Percentiles rank a stretch among this genome's conserved stretches.
phyloP scores from a whole-genome alignment of 1,140 invertebrate genomes.

The Sitophilus oryzae region DNA sequence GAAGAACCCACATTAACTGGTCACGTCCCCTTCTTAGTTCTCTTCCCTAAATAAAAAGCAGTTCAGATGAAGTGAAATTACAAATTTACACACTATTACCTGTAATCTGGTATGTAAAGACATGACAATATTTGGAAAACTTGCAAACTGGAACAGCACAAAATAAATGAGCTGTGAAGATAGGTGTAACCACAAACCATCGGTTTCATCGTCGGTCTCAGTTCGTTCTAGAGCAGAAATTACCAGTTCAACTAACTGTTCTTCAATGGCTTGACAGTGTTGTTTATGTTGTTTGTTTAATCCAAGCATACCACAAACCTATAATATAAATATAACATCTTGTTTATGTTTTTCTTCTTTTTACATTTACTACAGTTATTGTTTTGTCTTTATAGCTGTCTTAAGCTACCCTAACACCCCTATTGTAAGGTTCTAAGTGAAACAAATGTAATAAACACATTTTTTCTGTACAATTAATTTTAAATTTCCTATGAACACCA shows the following conservation, averaged over 20 bases:
- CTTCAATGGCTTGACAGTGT: conserved; percentile 82
- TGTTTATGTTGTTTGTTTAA: conserved; percentile 90
- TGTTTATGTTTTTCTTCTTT: too few relatives aligned
- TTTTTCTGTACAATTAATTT: too few relatives aligned
- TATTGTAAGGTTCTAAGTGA: too few relatives aligned
- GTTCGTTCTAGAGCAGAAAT: conserved; percentile 88
- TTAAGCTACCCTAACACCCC: too few relatives aligned
- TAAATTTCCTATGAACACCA: too few relatives aligned
- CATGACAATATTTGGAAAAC: conserved; percentile 87
- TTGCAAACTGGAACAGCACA: conserved; percentile 89
- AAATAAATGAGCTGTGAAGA: conserved; percentile 95
- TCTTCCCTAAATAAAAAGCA: conserved; percentile 41
- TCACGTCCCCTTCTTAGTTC: conserved; percentile 69
- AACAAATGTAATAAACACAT: too few relatives aligned
- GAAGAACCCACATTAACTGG: conserved; percentile 95
- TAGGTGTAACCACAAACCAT: conserved; percentile 88
- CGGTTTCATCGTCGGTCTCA: conserved; percentile 68
- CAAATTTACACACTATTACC: conserved; percentile 10
- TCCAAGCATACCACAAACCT: conserved; percentile 78
- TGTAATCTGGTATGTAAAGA: conserved; percentile 64
- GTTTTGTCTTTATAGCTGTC: too few relatives aligned
- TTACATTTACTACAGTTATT: too few relatives aligned
- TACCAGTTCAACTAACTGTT: conserved; percentile 87
- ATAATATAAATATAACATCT: neutral
- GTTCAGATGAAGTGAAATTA: neutral